These are phyloP conservation scores for Eupeodes luniger DNA, from an alignment of 2,888 invertebrate genomes.

Conservation along the genomic window DNA sequence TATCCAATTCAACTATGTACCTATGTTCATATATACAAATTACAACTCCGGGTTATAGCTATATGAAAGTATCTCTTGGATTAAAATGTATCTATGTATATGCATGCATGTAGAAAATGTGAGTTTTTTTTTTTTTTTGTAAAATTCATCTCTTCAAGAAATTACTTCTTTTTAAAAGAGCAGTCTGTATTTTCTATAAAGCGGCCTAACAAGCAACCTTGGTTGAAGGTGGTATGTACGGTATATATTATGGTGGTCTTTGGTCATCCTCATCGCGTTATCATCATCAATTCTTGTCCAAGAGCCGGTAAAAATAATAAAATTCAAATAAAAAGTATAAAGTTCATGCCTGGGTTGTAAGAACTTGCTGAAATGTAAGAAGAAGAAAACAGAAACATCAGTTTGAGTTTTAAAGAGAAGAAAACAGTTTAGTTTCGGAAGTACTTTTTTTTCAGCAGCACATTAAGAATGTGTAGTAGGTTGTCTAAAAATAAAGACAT, in stretches of 20 bases:
- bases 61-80: not conserved
- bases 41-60: not conserved
- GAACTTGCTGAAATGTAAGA: not conserved
- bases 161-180: not conserved
- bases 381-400: too few species aligned
- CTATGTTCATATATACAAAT: too few species aligned
- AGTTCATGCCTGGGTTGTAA: not conserved
- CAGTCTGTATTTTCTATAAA: too few species aligned
- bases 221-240: not conserved
- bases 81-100: not conserved
- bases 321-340: constrained; percentile 24
- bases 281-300: constrained; percentile 61
- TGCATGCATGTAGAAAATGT: too few species aligned
- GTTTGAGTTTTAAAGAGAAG: too few species aligned
- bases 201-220: constrained; percentile 11
- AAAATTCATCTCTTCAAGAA: not conserved
- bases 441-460: too few species aligned
- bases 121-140: not conserved
- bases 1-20: constrained; percentile 7
- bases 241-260: not conserved
- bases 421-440: too few species aligned
- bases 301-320: constrained; percentile 69
- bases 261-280: constrained; percentile 17
- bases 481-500: too few species aligned
- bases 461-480: too few species aligned